phyloP scores from a whole-genome alignment of 2,888 invertebrate genomes.

The Yponomeuta cagnagella region DNA sequence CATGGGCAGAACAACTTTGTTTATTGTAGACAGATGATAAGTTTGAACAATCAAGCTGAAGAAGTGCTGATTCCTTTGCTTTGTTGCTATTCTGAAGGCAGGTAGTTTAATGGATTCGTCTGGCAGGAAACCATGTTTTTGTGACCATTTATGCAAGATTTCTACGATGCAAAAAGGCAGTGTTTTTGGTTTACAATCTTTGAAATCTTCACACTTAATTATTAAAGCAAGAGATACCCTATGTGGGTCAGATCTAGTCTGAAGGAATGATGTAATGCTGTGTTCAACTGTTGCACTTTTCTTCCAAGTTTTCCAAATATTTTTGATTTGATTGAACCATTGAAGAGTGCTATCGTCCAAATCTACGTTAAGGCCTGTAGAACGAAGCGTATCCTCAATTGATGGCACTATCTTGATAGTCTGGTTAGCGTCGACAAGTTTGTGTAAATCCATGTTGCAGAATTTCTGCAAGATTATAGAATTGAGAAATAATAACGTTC shows the following conservation, averaged over 20 bases:
- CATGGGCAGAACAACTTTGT: constrained; percentile 77
- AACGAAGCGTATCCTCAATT: constrained; percentile 53
- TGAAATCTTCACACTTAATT: constrained; percentile 78
- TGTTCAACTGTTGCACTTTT: constrained; percentile 69
- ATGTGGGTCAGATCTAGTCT: constrained; percentile 74
- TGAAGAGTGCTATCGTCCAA: constrained; percentile 48
- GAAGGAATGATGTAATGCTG: constrained; percentile 65
- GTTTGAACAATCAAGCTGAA: constrained; percentile 78
- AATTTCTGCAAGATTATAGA: neutral
- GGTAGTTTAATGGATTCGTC: constrained; percentile 78
- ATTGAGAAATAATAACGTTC: neutral
- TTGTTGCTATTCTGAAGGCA: constrained; percentile 82
- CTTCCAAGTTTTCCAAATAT: constrained; percentile 71
- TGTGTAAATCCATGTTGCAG: constrained; percentile 37
- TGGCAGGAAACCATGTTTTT: constrained; percentile 44
- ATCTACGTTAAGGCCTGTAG: constrained; percentile 55
- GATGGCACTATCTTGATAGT: constrained; percentile 67
- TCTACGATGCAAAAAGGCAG: constrained; percentile 79
- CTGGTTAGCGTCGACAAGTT: constrained; percentile 49
- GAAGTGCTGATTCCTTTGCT: constrained; percentile 79
- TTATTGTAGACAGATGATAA: constrained; percentile 78
- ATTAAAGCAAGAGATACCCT: constrained; percentile 75
- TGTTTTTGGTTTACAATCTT: constrained; percentile 77
- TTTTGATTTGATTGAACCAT: constrained; percentile 63
- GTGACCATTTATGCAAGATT: constrained; percentile 73